Conservation (phyloP, 2,888 invertebrate species). For the Habrosyne pyritoides region DNA sequence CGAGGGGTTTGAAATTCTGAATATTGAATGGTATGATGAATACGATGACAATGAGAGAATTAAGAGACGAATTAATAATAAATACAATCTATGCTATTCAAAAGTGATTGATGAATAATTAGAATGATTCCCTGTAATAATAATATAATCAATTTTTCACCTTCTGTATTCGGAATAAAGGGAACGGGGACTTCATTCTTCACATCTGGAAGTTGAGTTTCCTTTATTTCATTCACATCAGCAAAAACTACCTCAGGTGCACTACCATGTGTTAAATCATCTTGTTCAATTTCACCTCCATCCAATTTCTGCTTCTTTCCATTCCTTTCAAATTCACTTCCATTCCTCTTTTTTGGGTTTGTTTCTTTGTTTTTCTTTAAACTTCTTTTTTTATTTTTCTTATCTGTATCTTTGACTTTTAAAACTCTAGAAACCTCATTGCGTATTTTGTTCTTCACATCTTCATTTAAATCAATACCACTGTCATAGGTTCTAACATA, state of each 20-base stretch:
- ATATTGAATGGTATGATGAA: too few species aligned
- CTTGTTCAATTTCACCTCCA: constrained; percentile 11
- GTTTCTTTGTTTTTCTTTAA: constrained; percentile 20
- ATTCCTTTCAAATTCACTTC: constrained; percentile 16
- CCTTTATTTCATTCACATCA: constrained; percentile 58
- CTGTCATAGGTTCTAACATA: constrained; percentile 59
- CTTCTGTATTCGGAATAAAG: constrained; percentile 13
- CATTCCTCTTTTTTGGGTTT: constrained; percentile 16
- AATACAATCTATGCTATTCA: too few species aligned
- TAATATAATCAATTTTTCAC: background rate
- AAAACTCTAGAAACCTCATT: constrained; percentile 57
- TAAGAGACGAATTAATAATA: too few species aligned
- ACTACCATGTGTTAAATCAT: constrained; percentile 11
- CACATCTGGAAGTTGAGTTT: constrained; percentile 39
- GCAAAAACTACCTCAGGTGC: constrained; percentile 61
- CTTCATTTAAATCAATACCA: constrained; percentile 57
- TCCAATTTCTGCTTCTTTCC: constrained; percentile 26
- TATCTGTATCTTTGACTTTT: constrained; percentile 15
- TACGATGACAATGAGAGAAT: too few species aligned
- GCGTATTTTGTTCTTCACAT: constrained; percentile 54
- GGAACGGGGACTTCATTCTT: constrained; percentile 41
- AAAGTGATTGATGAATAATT: too few species aligned
- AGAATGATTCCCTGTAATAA: too few species aligned
- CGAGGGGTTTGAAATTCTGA: too few species aligned
- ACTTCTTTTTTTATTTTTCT: constrained; percentile 22